These are phyloP conservation scores for Glossosoma conforme DNA, from an alignment of 1,140 invertebrate species.

Conservation along the genomic window DNA sequence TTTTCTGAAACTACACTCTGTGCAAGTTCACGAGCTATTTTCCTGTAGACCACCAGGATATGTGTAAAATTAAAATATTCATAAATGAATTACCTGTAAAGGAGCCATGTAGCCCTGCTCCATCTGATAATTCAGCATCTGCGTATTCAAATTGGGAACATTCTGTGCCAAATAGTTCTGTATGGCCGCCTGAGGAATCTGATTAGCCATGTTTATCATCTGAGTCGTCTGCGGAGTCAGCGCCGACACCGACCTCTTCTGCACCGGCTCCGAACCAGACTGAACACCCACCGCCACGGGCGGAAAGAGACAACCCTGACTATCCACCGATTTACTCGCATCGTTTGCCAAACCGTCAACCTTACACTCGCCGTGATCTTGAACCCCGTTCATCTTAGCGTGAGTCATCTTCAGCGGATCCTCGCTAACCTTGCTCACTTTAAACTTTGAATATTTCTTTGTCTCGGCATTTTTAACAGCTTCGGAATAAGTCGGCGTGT, in stretches of 20 bases:
- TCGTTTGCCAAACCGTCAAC: not conserved
- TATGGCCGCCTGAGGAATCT: constrained; percentile 23
- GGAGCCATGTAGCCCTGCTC: constrained; percentile 27
- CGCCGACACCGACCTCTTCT: constrained; percentile 20
- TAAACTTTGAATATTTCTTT: constrained; percentile 28
- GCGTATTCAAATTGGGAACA: constrained; percentile 22
- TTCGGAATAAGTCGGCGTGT: constrained; percentile 11
- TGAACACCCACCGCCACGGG: not conserved
- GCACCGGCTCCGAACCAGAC: constrained; percentile 5
- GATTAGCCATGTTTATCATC: constrained; percentile 22
- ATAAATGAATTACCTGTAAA: too few species aligned
- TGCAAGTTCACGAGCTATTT: too few species aligned
- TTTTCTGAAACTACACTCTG: too few species aligned
- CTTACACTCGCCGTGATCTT: not conserved
- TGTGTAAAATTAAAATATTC: too few species aligned
- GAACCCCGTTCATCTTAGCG: constrained; percentile 25
- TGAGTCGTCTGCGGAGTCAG: constrained; percentile 25
- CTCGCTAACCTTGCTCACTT: constrained; percentile 29
- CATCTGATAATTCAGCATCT: constrained; percentile 27
- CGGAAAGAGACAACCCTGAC: constrained; percentile 1
- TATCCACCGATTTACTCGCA: constrained; percentile 1
- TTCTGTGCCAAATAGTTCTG: constrained; percentile 24
- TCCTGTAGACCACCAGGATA: too few species aligned
- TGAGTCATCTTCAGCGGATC: constrained; percentile 17
- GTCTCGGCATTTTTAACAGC: constrained; percentile 14